A percentile compares a stretch with the other conserved stretches of the same genome.
Evolutionary conservation across 1,140 invertebrate species (phyloP).

Genomic region (Calliopsis andreniformis): DNA sequence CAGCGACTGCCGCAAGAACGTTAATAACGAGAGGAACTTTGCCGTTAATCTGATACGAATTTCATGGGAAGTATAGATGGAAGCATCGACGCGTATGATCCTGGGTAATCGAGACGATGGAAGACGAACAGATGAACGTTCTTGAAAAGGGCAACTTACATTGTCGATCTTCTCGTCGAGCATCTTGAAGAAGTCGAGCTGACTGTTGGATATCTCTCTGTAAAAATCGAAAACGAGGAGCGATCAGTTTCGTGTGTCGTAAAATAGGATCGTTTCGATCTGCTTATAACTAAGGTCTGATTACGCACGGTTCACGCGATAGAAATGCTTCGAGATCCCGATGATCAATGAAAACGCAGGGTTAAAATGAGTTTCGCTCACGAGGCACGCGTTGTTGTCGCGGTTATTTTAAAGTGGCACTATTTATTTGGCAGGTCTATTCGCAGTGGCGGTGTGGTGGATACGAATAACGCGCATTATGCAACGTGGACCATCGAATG

Average conservation of each 20-base stretch:
- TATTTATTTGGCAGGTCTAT: background rate
- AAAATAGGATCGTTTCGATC: too few relatives aligned
- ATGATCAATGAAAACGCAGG: too few relatives aligned
- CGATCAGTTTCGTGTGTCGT: background rate
- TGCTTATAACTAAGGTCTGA: too few relatives aligned
- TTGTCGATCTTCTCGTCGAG: constrained; percentile 94
- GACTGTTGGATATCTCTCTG: constrained; percentile 92
- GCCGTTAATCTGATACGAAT: too few relatives aligned
- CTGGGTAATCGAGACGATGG: too few relatives aligned
- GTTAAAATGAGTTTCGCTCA: too few relatives aligned
- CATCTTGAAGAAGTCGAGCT: constrained; percentile 95
- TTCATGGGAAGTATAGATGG: too few relatives aligned
- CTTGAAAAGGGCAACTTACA: constrained; percentile 81
- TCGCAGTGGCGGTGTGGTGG: background rate
- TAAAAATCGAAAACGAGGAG: constrained; percentile 72
- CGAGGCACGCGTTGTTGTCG: background rate
- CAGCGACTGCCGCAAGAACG: background rate
- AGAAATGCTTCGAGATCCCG: too few relatives aligned
- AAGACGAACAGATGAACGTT: background rate
- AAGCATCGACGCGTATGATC: too few relatives aligned
- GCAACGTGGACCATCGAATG: background rate
- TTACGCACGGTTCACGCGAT: too few relatives aligned
- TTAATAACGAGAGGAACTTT: background rate
- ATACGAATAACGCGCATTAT: background rate
- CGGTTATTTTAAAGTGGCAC: background rate